Conservation (phyloP, 2,113 vertebrate species). For the Hippocampus mohnikei region DNA sequence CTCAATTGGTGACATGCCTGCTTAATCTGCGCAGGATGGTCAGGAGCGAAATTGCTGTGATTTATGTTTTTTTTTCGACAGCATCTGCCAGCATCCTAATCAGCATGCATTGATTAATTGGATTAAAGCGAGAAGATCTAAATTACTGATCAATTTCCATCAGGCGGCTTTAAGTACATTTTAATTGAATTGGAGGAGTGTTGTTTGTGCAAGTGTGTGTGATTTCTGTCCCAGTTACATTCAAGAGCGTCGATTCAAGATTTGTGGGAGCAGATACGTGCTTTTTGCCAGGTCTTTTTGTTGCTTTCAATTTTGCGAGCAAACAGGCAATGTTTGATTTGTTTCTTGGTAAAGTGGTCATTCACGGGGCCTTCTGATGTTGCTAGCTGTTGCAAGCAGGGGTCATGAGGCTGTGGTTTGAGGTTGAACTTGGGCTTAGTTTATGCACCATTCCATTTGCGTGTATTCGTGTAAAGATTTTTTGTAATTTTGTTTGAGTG, state of each 20-base stretch:
- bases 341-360: not conserved
- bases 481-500: not conserved
- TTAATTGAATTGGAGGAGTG: slow-evolving; percentile 55
- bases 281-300: not conserved
- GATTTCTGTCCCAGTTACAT: not conserved
- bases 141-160: slow-evolving; percentile 73
- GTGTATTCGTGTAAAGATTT: not conserved
- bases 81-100: slow-evolving; percentile 41
- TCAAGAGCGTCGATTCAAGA: too few species aligned
- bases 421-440: not conserved
- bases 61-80: slow-evolving; percentile 16
- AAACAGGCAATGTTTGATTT: not conserved
- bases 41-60: slow-evolving; percentile 5
- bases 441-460: not conserved
- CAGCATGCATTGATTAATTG: slow-evolving; percentile 68
- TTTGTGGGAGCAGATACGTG: not conserved
- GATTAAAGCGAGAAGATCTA: slow-evolving; percentile 61
- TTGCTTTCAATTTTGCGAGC: not conserved
- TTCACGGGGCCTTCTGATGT: not conserved
- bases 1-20: not conserved
- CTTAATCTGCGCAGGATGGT: slow-evolving; percentile 11
- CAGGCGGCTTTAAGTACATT: slow-evolving; percentile 57
- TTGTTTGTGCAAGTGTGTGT: slow-evolving; percentile 1
- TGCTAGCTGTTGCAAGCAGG: not conserved
- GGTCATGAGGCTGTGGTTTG: not conserved